A percentile compares a stretch with the other conserved stretches of the same genome.
These are phyloP conservation scores for Tenthredo notha DNA, from an alignment of 2,888 invertebrate genomes.

Conservation along the genomic window DNA sequence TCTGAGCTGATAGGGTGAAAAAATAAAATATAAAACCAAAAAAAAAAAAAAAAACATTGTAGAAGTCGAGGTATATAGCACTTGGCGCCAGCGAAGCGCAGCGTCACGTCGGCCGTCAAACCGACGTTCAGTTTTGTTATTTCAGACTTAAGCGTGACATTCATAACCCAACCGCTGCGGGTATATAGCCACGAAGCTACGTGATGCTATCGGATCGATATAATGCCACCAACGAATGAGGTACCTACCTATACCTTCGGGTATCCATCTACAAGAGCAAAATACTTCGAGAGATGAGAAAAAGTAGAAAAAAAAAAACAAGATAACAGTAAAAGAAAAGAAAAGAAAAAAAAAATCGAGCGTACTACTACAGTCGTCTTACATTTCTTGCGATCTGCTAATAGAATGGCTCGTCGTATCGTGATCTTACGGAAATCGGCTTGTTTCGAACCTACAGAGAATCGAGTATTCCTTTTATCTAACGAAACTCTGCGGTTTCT, in stretches of 20 bases:
- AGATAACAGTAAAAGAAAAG: too few species aligned
- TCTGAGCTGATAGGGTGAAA: background rate
- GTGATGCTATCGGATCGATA: conserved; percentile 47
- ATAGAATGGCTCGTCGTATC: conserved; percentile 43
- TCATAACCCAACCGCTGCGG: conserved; percentile 42
- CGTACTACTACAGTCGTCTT: conserved; percentile 15
- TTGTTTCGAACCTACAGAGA: conserved; percentile 15
- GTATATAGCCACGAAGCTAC: conserved; percentile 30
- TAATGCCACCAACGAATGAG: conserved; percentile 31
- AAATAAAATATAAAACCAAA: background rate
- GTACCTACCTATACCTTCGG: background rate
- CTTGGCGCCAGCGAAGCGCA: conserved; percentile 43
- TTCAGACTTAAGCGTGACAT: conserved; percentile 49
- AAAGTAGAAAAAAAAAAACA: too few species aligned
- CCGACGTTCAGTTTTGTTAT: conserved; percentile 33
- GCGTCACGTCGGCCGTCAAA: conserved; percentile 35
- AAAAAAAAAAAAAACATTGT: background rate
- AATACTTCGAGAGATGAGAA: background rate
- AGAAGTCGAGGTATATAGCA: background rate
- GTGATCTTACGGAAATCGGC: conserved; percentile 7
- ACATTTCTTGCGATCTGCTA: conserved; percentile 23
- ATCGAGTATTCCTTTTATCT: conserved; percentile 20
- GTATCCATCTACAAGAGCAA: conserved; percentile 29
- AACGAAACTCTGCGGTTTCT: conserved; percentile 38
- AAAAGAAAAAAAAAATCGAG: background rate